These are phyloP conservation scores for Gorsachius magnificus DNA, from an alignment of 2,797 vertebrate genomes.

Conservation along the genomic window DNA sequence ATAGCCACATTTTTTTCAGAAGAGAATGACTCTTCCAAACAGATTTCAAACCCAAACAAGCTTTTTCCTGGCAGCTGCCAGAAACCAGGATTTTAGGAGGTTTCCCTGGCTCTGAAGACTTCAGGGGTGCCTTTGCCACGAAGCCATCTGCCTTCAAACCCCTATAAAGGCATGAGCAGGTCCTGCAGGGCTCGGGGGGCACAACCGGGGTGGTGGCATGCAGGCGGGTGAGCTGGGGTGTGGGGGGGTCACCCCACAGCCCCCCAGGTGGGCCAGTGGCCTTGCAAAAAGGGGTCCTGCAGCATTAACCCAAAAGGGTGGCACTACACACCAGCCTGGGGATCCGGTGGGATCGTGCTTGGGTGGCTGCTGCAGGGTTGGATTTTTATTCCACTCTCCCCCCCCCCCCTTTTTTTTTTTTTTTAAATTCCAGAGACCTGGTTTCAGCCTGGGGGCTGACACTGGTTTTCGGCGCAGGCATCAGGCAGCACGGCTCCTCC, in stretches of 20 bases:
- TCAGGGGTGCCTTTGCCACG: not conserved
- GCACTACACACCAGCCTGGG: rapidly evolving
- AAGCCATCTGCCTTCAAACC: not conserved
- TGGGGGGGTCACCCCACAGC: not conserved
- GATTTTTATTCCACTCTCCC: not conserved
- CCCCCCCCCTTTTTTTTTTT: too few species aligned
- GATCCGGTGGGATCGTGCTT: rapidly evolving
- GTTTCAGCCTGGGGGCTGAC: not conserved
- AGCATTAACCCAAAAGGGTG: not conserved
- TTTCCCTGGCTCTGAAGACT: not conserved
- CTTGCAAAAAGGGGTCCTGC: not conserved
- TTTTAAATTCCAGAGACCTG: not conserved
- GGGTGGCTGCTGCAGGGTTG: not conserved
- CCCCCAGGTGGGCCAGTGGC: rapidly evolving
- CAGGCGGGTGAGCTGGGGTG: not conserved
- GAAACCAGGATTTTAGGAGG: not conserved
- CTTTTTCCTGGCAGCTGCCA: slow-evolving; percentile 2
- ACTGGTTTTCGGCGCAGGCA: not conserved
- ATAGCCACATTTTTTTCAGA: not conserved
- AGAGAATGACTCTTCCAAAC: not conserved
- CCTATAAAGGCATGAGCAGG: not conserved
- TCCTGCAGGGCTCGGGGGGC: not conserved
- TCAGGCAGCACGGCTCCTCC: not conserved
- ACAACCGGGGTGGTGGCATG: rapidly evolving
- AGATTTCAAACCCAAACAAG: slow-evolving; percentile 22